Evolutionary conservation across 1,140 invertebrate species (phyloP), one percentile per base, ranked within the genome.

Genomic region (Penaeus japonicus): DNA sequence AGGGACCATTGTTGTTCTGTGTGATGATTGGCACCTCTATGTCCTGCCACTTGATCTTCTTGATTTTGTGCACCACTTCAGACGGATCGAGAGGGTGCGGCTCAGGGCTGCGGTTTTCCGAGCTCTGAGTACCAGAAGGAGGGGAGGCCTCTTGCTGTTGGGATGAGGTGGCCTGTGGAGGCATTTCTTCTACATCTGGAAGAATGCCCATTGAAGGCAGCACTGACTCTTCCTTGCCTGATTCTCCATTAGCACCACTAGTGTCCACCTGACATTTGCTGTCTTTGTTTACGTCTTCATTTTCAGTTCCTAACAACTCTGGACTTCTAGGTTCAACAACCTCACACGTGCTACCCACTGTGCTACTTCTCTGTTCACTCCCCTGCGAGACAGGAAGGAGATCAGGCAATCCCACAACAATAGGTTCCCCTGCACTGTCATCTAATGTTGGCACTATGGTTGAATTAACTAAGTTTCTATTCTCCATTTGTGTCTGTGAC

Each of bases 1-100:
- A 95, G 0, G 94, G 94, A 30, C 94, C 94, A 93, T 95, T 95
- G 85, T 94, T 93, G 92, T 95, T 95, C 91, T 95, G 94, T 18
- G 94, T 94, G 17, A 95, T 93, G 84, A 95, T 93, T 17, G 94
- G 93, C n/a, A 93, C 91, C 88, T 92, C 92, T 59, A 90, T 92
- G 24, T 91, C 92, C 47, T 93, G 93, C 91, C 92, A 94, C 27
- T 91, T 92, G n/a, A 94, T 93, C 92, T 93, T 94, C 89, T 94
- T 94, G 30, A 94, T 91, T 85, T 94, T 92, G 91, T 94, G 94
- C 18, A 92, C 89, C 2, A 90, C 91, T 81, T 90, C 80, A 83
- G 85, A 86, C 22, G 89, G 89, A 81, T 88, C 87, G 27, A 57
- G 53, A n/a, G 80, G 57, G 17, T 88, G 87, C 18, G 80, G 18